phyloP scores from a whole-genome alignment of 2,888 invertebrate species.

The Nomada flava region DNA sequence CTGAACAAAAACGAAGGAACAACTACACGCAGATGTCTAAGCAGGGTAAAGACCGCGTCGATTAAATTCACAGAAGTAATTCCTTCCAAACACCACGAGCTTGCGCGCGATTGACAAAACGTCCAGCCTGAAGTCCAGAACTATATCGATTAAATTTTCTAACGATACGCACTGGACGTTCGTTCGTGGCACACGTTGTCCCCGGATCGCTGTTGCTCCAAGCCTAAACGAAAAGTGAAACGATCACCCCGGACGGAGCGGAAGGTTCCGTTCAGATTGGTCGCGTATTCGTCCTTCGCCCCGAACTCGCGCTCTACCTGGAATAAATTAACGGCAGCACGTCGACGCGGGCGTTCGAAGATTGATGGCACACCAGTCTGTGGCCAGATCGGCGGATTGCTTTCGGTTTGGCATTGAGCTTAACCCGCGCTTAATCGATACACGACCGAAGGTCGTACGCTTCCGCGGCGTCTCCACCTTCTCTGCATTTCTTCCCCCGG shows the following conservation, averaged over 20 bases:
- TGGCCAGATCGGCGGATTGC: constrained; percentile 51
- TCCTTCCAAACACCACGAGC: too few species aligned
- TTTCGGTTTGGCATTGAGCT: constrained; percentile 69
- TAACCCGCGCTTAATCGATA: constrained; percentile 68
- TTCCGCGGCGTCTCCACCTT: constrained; percentile 66
- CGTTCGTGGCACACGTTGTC: too few species aligned
- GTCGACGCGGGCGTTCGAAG: constrained; percentile 18
- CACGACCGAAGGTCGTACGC: constrained; percentile 69
- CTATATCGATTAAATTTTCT: too few species aligned
- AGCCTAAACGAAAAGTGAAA: constrained; percentile 23
- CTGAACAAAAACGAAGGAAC: too few species aligned
- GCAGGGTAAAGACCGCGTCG: too few species aligned
- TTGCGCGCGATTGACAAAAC: too few species aligned
- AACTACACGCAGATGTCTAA: too few species aligned
- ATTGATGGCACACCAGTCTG: constrained; percentile 37
- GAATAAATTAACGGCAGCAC: constrained; percentile 24
- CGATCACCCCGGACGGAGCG: constrained; percentile 33
- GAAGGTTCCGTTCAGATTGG: constrained; percentile 44
- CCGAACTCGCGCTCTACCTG: too few species aligned
- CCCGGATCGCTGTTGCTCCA: too few species aligned
- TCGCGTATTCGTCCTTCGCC: constrained; percentile 6
- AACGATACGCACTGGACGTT: too few species aligned
- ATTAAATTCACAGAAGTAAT: too few species aligned
- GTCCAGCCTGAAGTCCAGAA: too few species aligned
- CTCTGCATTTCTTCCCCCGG: constrained; percentile 43